Percentiles rank a stretch among this genome's conserved stretches.
Conservation (phyloP, 2,888 invertebrate genomes). For the Drosophila tanythrix region DNA sequence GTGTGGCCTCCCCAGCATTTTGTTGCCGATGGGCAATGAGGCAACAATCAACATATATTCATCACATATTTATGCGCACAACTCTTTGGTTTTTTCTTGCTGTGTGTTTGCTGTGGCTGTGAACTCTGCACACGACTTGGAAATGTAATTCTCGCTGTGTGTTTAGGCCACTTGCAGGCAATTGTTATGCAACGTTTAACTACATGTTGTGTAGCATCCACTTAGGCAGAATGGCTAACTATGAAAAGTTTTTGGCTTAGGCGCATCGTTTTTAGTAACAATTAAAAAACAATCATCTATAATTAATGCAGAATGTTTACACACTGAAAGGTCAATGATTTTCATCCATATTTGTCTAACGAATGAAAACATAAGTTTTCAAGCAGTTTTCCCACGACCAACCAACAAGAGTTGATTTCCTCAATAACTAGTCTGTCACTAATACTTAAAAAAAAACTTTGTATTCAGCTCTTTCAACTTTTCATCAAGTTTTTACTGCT, state of each 20-base stretch:
- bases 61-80: background rate
- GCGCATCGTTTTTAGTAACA: too few relatives aligned
- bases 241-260: background rate
- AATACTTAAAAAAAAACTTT: too few relatives aligned
- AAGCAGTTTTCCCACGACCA: background rate
- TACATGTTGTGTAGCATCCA: constrained; percentile 9
- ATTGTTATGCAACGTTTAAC: constrained; percentile 27
- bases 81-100: background rate
- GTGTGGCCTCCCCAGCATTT: constrained; percentile 42
- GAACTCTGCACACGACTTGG: constrained; percentile 52
- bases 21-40: constrained; percentile 45
- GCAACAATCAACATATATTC: constrained; percentile 31
- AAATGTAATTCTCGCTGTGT: constrained; percentile 26
- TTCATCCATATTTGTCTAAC: too few relatives aligned
- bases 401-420: background rate
- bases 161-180: constrained; percentile 51
- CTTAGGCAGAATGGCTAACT: constrained; percentile 6
- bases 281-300: background rate
- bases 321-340: background rate
- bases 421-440: too few relatives aligned
- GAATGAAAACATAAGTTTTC: background rate
- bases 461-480: background rate
- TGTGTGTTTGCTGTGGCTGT: constrained; percentile 14
- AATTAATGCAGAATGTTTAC: background rate
- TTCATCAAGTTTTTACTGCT: background rate